These are phyloP conservation scores for Corythaixoides concolor DNA, from an alignment of 2,113 vertebrate species.

Conservation along the genomic window DNA sequence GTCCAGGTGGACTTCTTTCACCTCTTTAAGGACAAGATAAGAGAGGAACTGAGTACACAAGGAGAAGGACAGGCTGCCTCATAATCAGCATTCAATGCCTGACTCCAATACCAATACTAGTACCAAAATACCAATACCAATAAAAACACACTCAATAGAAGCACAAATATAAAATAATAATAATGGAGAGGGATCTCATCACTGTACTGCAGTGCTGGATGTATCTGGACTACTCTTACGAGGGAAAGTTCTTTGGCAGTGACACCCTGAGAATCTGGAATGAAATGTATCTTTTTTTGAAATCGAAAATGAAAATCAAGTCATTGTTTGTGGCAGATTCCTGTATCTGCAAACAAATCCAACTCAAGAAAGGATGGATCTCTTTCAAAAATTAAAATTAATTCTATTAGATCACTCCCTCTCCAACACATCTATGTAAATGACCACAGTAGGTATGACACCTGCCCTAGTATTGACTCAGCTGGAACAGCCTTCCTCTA, in stretches of 20 bases:
- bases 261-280: neutral
- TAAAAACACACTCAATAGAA: neutral
- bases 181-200: neutral
- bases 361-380: neutral
- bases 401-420: neutral
- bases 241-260: neutral
- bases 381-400: neutral
- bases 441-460: neutral
- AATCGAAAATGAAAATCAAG: neutral
- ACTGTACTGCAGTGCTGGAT: neutral
- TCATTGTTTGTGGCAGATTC: neutral
- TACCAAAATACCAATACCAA: neutral
- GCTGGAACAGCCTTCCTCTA: slow-evolving; percentile 20
- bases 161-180: neutral
- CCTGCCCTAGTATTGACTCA: slow-evolving; percentile 52
- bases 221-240: neutral
- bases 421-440: neutral
- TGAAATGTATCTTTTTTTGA: neutral
- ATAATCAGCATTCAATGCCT: neutral
- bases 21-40: neutral
- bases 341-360: neutral
- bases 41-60: neutral
- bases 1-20: neutral
- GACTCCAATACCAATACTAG: neutral
- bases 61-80: neutral